phyloP scores from a whole-genome alignment of 2,113 vertebrate genomes.

The Reinhardtius hippoglossoides region DNA sequence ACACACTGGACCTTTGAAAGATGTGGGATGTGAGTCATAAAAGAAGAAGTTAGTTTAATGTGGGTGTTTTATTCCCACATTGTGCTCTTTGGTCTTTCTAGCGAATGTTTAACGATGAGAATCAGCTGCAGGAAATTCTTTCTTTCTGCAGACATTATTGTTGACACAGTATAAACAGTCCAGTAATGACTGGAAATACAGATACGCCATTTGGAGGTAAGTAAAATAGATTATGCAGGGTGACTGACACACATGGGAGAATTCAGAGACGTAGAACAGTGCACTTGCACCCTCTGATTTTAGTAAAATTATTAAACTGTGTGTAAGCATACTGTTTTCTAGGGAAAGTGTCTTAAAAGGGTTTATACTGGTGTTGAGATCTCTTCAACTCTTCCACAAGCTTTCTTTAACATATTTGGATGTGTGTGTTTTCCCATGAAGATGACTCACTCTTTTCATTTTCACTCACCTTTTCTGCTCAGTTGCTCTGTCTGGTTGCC shows the following conservation, averaged over 20 bases:
- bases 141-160: conserved; percentile 11
- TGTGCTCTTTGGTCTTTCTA: not conserved
- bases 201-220: not conserved
- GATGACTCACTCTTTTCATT: conserved; percentile 60
- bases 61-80: conserved; percentile 7
- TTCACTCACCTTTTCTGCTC: conserved; percentile 42
- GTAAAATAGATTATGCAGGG: not conserved
- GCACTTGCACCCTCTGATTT: not conserved
- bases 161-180: conserved; percentile 9
- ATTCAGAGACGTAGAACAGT: not conserved
- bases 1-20: not conserved
- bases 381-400: not conserved
- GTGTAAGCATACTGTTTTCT: not conserved
- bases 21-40: conserved; percentile 17
- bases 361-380: not conserved
- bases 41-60: conserved; percentile 19
- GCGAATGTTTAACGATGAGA: conserved; percentile 37
- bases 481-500: conserved; percentile 52
- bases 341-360: not conserved
- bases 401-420: conserved; percentile 43
- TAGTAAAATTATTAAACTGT: not conserved
- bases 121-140: conserved; percentile 1
- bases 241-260: not conserved
- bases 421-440: conserved; percentile 28
- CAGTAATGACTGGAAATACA: not conserved